Evolutionary conservation across 2,113 vertebrate genomes (phyloP), one percentile per base, ranked within the genome.

Genomic region (Ellobius talpinus): DNA sequence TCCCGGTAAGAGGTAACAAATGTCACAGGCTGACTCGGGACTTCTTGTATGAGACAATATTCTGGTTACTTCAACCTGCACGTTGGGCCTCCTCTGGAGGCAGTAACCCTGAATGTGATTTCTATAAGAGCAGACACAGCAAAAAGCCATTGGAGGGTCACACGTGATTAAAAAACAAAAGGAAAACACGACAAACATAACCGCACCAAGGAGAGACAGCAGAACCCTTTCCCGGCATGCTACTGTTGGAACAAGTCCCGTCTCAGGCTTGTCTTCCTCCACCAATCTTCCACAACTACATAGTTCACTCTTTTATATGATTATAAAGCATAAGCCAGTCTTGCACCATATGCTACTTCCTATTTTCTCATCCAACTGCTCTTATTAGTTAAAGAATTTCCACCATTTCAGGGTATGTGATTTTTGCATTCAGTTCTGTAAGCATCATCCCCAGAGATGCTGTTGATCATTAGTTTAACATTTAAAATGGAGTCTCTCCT

Each of bases 401-500:
- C 86, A 85, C 3, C 90, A 77, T 92, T 96, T 88, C 81, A 63
- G 58, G n/a, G 45, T 76, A 1, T 92, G 68, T 88, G 74, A 90
- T 92, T 84, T 86, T 92, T 88, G 86, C 39, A 66, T 78, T 93
- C 17, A 87, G 12, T 90, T 96, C 88, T 42, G 36, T 90, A 81
- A 92, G 70, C 50, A 77, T 70, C 89, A 93, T 95, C 92, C 47
- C 33, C 89, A 94, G 73, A 79, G 45, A 73, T 91, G 73, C 78
- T 91, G 77, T 84, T 93, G 42, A 81, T 50, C 77, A 47, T 92
- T 95, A 50, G 33, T 77, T 88, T 74, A 88, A 93, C 21, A 73
- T 96, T 96, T 96, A 96, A 88, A 95, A 31, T n/a, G 50, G 86
- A 97, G 81, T 97, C 72, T 61, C 89, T 95, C 63, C 77, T 97